Percentiles rank a stretch among this genome's conserved stretches.
Conservation (phyloP, 2,113 vertebrate genomes). For the Gasterosteus nipponicus region DNA sequence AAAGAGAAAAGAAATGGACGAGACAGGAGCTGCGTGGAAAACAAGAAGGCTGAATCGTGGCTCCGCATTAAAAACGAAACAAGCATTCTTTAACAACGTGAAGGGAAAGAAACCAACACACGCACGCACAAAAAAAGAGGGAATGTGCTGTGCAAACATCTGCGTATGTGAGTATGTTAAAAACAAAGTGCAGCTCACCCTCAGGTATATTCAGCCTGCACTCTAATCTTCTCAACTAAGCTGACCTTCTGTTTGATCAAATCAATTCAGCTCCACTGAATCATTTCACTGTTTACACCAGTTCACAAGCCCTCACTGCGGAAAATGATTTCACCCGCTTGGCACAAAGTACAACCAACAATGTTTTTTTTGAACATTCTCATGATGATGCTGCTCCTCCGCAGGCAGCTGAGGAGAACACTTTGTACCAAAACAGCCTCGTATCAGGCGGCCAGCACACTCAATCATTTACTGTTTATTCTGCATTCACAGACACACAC, state of each 20-base stretch:
- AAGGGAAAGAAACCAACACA: not conserved
- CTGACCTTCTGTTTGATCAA: slow-evolving; percentile 28
- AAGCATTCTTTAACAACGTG: slow-evolving; percentile 24
- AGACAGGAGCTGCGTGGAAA: slow-evolving; percentile 55
- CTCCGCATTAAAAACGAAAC: slow-evolving; percentile 31
- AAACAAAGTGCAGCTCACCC: slow-evolving; percentile 34
- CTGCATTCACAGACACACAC: not conserved
- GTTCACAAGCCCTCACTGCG: slow-evolving; percentile 1
- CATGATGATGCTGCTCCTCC: not conserved
- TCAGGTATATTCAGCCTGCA: slow-evolving; percentile 35
- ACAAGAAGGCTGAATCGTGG: slow-evolving; percentile 48
- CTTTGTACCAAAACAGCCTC: not conserved
- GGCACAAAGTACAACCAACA: slow-evolving; percentile 2
- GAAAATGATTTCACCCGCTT: not conserved
- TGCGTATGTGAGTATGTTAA: slow-evolving; percentile 17
- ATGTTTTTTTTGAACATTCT: not conserved
- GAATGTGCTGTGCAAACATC: slow-evolving; percentile 39
- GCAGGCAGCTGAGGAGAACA: not conserved
- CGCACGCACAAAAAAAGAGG: not conserved
- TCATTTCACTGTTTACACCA: slow-evolving; percentile 30
- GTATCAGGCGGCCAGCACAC: not conserved
- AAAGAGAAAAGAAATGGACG: slow-evolving; percentile 14
- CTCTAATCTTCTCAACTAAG: slow-evolving; percentile 42
- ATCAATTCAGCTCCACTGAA: slow-evolving; percentile 25
- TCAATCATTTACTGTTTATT: not conserved